A percentile compares a stretch with the other conserved stretches of the same genome.
phyloP scores from a whole-genome alignment of 1,140 invertebrate genomes.

The Drosophila pandora region DNA sequence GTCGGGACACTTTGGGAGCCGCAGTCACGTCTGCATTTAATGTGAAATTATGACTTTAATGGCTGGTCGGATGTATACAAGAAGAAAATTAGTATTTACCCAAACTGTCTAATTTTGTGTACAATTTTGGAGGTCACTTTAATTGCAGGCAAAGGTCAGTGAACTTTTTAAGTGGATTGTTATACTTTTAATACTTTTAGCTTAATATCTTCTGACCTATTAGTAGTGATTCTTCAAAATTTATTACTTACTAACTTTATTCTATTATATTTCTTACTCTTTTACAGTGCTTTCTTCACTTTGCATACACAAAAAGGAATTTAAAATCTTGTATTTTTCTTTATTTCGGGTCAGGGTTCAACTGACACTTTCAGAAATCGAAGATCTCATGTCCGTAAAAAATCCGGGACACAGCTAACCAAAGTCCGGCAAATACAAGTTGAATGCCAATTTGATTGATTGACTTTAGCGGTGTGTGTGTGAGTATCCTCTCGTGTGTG shows the following conservation, averaged over 20 bases:
- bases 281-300: neutral
- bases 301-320: neutral
- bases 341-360: constrained; percentile 2
- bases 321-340: neutral
- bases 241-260: no score
- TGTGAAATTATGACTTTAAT: constrained; percentile 81
- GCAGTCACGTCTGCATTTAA: constrained; percentile 77
- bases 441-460: constrained; percentile 69
- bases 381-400: constrained; percentile 14
- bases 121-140: constrained; percentile 23
- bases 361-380: constrained; percentile 22
- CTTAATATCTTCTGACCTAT: no score
- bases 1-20: constrained; percentile 30
- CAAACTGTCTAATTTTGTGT: constrained; percentile 36
- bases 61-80: constrained; percentile 43
- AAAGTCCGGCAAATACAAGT: constrained; percentile 45
- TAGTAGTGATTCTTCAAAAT: no score
- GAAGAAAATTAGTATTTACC: constrained; percentile 13
- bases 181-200: no score
- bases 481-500: constrained; percentile 3
- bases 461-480: constrained; percentile 37
- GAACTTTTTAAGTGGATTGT: neutral
- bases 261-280: no score
- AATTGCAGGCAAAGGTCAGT: constrained; percentile 47
- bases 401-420: constrained; percentile 26